Evolutionary conservation across 2,113 vertebrate species (phyloP), one percentile per base, ranked within the genome.

Genomic region (Ceuthmochares aereus): DNA sequence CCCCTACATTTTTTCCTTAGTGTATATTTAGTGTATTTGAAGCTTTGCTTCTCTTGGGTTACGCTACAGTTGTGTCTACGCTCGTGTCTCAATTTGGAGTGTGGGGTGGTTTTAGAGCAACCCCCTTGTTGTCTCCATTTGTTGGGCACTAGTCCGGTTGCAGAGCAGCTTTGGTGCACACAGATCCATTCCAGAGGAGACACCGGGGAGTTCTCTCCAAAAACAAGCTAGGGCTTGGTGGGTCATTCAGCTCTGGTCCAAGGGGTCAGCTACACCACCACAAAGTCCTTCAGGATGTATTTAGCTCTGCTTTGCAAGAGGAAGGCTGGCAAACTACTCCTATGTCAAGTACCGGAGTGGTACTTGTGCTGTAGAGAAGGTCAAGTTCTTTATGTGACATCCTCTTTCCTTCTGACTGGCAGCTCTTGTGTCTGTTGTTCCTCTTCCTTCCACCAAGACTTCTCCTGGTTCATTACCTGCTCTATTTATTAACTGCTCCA

Each of bases 381-480:
- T 69, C 63, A 69, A 10, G 60, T 69, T 62, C 58, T 90, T 49
- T 67, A 3, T 5, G 42, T 72, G 63, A 43, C 42, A 32, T 63
- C 4, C 30, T 54, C 86, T 85, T 69, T 86, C 19, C 72, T 62
- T 37, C n/a, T 91, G 77, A 42, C 49, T 67, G 74, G 52, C 66
- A 87, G 62, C 63, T 83, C 79, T 59, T 77, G 62, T 82, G 81
- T 29, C 29, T 9, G 16, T 78, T 90, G 8, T 22, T 95, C 45
- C 64, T 95, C 64, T 81, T 88, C 67, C 76, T 78, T 95, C 73
- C 52, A 67, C 42, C 80, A 92, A 75, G 60, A 69, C 56, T 89
- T 86, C 37, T 94, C 51, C 78, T 89, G 73, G 34, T 51, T 89
- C 37, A 0, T 87, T 91, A 64, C 77, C 56, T 43, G 43, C 84